Conservation (phyloP, 2,797 vertebrate species). For the Toxotes lorentzi region DNA sequence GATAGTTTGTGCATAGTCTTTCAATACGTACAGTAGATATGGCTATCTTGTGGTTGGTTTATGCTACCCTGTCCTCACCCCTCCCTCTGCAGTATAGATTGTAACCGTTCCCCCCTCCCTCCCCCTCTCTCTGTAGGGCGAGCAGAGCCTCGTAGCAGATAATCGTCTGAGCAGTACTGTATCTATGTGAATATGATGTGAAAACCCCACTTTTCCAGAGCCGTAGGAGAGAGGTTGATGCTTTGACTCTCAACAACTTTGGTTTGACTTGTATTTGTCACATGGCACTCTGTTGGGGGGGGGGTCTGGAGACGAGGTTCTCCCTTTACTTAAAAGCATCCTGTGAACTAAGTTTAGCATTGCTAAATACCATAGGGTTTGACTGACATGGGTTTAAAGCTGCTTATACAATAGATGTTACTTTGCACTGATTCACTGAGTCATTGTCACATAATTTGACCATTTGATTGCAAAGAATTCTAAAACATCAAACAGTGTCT, state of each 20-base stretch:
- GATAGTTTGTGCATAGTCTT: slow-evolving; percentile 88
- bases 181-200: slow-evolving; percentile 61
- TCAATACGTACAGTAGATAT: slow-evolving; percentile 87
- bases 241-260: slow-evolving; percentile 5
- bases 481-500: not conserved
- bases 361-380: not conserved
- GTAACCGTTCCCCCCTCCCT: slow-evolving; percentile 1
- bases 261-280: slow-evolving; percentile 24
- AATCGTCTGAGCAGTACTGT: slow-evolving; percentile 70
- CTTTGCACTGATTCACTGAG: slow-evolving; percentile 15
- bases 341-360: slow-evolving; percentile 5
- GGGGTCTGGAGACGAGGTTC: not conserved
- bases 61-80: slow-evolving; percentile 41
- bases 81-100: slow-evolving; percentile 62
- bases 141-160: slow-evolving; percentile 73
- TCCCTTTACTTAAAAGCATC: slow-evolving; percentile 10
- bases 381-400: slow-evolving; percentile 17
- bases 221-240: slow-evolving; percentile 75
- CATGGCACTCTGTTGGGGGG: not conserved
- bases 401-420: slow-evolving; percentile 22
- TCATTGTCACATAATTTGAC: not conserved
- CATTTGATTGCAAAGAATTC: not conserved
- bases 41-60: slow-evolving; percentile 90
- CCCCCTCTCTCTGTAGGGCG: slow-evolving; percentile 15
- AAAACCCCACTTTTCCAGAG: slow-evolving; percentile 64